Conservation (phyloP, 2,888 invertebrate genomes). For the Meliscaeva auricollis region DNA sequence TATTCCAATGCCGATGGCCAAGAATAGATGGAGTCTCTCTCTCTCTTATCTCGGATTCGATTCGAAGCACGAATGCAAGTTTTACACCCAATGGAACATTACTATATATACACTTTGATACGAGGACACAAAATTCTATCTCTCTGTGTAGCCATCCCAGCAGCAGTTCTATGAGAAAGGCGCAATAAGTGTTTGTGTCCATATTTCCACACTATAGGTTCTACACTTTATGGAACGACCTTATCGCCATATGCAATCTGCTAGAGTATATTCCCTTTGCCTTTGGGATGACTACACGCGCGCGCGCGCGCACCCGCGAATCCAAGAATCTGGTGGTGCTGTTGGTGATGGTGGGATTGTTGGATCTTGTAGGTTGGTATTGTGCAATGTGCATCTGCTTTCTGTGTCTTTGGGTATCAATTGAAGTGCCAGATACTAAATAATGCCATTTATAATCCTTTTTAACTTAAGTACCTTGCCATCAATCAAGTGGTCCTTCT, state of each 20-base stretch:
- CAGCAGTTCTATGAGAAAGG: constrained; percentile 4
- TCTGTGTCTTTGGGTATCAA: constrained; percentile 57
- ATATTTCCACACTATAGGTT: constrained; percentile 46
- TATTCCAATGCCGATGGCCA: constrained; percentile 35
- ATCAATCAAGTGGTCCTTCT: constrained; percentile 60
- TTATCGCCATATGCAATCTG: constrained; percentile 41
- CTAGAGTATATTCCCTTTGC: constrained; percentile 20
- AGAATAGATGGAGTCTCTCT: constrained; percentile 15
- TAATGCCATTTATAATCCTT: constrained; percentile 72
- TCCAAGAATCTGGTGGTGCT: constrained; percentile 7
- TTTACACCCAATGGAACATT: constrained; percentile 56
- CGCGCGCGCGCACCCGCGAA: not conserved
- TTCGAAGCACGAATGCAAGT: constrained; percentile 33
- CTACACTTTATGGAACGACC: constrained; percentile 25
- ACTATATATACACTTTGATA: constrained; percentile 21
- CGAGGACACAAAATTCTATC: constrained; percentile 35
- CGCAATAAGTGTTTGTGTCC: constrained; percentile 17
- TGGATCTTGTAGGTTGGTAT: not conserved
- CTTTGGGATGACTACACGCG: constrained; percentile 9
- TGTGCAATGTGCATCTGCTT: constrained; percentile 53
- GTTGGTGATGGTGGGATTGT: constrained; percentile 11
- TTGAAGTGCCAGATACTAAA: constrained; percentile 69
- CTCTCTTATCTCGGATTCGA: constrained; percentile 34
- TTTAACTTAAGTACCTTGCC: constrained; percentile 67
- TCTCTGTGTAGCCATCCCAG: not conserved